Base-by-base conservation (phyloP, 2,113 vertebrate genomes). In the Hemibagrus wyckioides region DNA sequence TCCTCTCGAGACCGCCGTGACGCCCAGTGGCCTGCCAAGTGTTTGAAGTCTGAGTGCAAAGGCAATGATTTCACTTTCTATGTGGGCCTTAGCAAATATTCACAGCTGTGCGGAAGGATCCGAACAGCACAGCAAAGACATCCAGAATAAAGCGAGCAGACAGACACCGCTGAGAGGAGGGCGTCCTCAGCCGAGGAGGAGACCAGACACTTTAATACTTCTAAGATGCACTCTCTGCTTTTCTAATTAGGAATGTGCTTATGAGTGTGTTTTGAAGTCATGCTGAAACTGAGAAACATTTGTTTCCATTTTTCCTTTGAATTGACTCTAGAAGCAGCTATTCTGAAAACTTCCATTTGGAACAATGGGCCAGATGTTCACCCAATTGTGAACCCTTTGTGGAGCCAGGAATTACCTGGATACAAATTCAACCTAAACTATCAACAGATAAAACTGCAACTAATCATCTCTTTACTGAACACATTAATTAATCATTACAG, bases 1-100 rank as follows among this genome's bases (percentile, higher is more conserved):
- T 87, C 82, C 83, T 90, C 44, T 85, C 23, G 54, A 89, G 85
- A 90, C 89, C 88, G 56, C 71, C 39, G 2, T 82, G 85, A 89
- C 48, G 57, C 90, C 90, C 79, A 84, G 82, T 73, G 83, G 86
- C 25, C 86, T 90, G 91, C 86, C 85, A 90, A 85, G 80, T 39
- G 86, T 91, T 92, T 93, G 92, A 93, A 90, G 89, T 81, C 48
- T 54, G 77, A 91, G 90, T 87, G 90, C 84, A 89, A 89, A 94
- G 63, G 85, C 89, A 80, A 41, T 89, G 82, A 91, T 88, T 89
- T 89, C 50, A 86, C 80, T 90, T 82, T 88, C 82, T 75, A 86
- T 85, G 89, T 87, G 90, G 75, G 87, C 59, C 57, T 90, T 82
- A 80, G 88, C 79, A 90, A 87, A 86, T 79, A 88, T 89, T 90